Conservation (phyloP, 2,113 vertebrate genomes). For the Gnathonemus longibarbis region DNA sequence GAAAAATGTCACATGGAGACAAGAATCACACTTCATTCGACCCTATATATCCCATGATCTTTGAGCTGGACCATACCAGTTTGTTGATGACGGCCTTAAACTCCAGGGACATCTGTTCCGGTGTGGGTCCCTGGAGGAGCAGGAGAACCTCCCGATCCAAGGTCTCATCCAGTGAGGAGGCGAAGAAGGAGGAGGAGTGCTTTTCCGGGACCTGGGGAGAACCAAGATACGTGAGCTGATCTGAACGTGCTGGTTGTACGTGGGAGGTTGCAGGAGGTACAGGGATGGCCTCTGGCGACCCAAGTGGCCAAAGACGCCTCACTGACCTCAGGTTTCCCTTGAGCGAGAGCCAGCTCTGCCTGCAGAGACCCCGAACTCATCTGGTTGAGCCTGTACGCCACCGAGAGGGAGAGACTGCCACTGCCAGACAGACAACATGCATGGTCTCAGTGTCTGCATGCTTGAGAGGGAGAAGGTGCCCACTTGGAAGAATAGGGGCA, state of each 20-base stretch:
- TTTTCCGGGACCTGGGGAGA: constrained; percentile 35
- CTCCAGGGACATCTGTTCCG: constrained; percentile 57
- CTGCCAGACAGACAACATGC: constrained; percentile 31
- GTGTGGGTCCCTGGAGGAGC: constrained; percentile 62
- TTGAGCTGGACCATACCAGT: constrained; percentile 52
- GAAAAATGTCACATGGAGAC: background rate
- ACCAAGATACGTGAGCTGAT: constrained; percentile 1
- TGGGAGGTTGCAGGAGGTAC: background rate
- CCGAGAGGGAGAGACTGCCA: constrained; percentile 50
- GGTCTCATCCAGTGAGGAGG: constrained; percentile 53
- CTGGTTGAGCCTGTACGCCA: constrained; percentile 55
- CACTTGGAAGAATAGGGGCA: background rate
- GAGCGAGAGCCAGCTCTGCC: constrained; percentile 73
- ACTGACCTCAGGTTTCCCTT: constrained; percentile 32
- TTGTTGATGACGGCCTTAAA: constrained; percentile 56
- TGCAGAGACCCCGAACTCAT: constrained; percentile 62
- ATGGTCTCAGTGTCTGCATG: background rate
- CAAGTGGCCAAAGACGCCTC: background rate
- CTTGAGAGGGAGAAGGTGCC: background rate
- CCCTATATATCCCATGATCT: background rate
- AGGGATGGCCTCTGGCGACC: background rate
- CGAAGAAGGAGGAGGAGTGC: constrained; percentile 36
- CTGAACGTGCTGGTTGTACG: background rate
- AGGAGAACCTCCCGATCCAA: constrained; percentile 70
- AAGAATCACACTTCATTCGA: background rate